A percentile compares a stretch with the other conserved stretches of the same genome.
These are phyloP conservation scores for Tenthredo amoena DNA, from an alignment of 2,888 invertebrate species.

Conservation along the genomic window DNA sequence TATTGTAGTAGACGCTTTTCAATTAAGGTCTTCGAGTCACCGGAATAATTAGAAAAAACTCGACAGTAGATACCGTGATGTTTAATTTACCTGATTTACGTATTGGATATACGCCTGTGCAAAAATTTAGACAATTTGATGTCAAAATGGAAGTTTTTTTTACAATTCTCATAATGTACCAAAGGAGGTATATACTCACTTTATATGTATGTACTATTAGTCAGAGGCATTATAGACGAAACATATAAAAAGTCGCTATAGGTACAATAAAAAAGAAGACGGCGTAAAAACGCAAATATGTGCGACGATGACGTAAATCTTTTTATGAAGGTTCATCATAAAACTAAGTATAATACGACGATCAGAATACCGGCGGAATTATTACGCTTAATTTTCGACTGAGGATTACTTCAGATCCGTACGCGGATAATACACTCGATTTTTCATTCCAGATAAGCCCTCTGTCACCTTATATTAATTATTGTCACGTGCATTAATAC, in stretches of 20 bases:
- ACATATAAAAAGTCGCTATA: background rate
- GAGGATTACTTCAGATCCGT: background rate
- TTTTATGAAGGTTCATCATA: constrained; percentile 1
- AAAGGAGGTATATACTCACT: background rate
- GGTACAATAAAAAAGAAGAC: background rate
- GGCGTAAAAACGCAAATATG: constrained; percentile 17
- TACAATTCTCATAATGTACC: background rate
- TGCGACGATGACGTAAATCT: constrained; percentile 2
- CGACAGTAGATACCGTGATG: background rate
- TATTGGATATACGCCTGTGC: background rate
- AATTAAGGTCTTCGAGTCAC: background rate
- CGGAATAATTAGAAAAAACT: background rate
- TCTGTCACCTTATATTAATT: background rate
- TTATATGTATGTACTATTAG: background rate
- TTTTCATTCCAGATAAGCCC: background rate
- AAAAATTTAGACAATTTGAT: background rate
- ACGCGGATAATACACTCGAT: background rate
- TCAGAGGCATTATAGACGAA: background rate
- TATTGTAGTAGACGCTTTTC: background rate
- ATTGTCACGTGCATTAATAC: background rate
- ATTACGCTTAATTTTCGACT: background rate
- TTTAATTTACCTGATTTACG: background rate
- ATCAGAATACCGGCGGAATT: background rate
- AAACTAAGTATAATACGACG: background rate
- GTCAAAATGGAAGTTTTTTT: background rate